phyloP scores from a whole-genome alignment of 1,140 invertebrate genomes.

The Venustaconcha ellipsiformis region DNA sequence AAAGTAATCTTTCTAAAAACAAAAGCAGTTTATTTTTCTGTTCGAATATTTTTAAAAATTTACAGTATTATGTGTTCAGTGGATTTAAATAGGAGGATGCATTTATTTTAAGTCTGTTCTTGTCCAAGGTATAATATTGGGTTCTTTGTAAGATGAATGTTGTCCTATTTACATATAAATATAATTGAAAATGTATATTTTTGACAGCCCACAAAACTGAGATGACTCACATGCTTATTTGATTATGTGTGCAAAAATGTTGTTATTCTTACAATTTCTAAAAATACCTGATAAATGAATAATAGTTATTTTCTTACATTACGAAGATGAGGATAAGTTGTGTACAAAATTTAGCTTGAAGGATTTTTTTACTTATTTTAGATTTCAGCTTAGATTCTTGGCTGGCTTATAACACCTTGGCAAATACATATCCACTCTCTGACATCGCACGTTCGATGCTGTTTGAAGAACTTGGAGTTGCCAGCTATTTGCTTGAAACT shows the following conservation, averaged over 20 bases:
- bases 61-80: too few relatives aligned
- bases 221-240: background rate
- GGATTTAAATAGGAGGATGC: background rate
- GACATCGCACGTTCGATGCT: background rate
- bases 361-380: background rate
- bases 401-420: background rate
- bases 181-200: background rate
- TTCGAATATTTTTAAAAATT: background rate
- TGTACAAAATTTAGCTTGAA: background rate
- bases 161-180: too few relatives aligned
- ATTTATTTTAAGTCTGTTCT: too few relatives aligned
- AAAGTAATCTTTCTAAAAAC: background rate
- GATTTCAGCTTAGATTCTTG: slow-evolving; percentile 4
- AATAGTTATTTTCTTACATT: background rate
- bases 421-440: background rate
- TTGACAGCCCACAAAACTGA: background rate
- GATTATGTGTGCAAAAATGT: background rate
- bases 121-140: too few relatives aligned
- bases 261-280: background rate
- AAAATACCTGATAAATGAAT: background rate
- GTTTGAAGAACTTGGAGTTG: slow-evolving; percentile 1
- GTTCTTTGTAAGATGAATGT: too few relatives aligned
- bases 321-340: background rate
- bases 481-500: slow-evolving; percentile 3
- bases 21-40: background rate